Percentiles rank a stretch among this genome's conserved stretches.
Conservation (phyloP, 2,113 vertebrate genomes). For the Tyto alba region DNA sequence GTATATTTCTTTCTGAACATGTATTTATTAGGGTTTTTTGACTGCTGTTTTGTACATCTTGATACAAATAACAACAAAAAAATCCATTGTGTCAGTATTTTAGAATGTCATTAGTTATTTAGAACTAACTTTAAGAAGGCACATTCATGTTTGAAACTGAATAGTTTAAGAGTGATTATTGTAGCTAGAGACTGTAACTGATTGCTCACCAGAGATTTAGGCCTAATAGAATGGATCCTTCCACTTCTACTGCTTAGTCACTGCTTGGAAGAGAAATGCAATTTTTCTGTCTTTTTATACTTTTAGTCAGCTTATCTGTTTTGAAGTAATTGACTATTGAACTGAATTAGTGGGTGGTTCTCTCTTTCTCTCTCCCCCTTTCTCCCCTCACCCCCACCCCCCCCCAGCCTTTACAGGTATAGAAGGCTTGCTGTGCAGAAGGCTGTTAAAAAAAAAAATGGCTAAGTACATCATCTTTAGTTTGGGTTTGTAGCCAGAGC, state of each 20-base stretch:
- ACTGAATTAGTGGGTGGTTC: not conserved
- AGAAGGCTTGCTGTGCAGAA: not conserved
- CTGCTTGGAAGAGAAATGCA: not conserved
- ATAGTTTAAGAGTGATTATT: not conserved
- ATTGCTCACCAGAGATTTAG: not conserved
- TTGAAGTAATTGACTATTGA: not conserved
- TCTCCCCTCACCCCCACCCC: no score
- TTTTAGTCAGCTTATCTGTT: not conserved
- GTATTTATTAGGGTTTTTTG: not conserved
- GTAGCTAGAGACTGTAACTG: not conserved
- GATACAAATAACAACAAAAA: not conserved
- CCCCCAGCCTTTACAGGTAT: not conserved
- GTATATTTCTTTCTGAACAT: not conserved
- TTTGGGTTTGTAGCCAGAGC: not conserved
- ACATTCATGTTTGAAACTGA: not conserved
- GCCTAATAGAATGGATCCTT: not conserved
- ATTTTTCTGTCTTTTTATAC: not conserved
- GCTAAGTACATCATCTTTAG: not conserved
- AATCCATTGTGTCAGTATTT: not conserved
- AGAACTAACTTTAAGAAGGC: not conserved
- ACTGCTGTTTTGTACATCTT: not conserved
- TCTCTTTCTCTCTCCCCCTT: not conserved
- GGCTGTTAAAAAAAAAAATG: no score
- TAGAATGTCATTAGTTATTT: not conserved
- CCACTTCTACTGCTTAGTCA: not conserved